Evolutionary conservation across 2,888 invertebrate species (phyloP), one percentile per base, ranked within the genome.

Genomic region (Hyalella azteca): DNA sequence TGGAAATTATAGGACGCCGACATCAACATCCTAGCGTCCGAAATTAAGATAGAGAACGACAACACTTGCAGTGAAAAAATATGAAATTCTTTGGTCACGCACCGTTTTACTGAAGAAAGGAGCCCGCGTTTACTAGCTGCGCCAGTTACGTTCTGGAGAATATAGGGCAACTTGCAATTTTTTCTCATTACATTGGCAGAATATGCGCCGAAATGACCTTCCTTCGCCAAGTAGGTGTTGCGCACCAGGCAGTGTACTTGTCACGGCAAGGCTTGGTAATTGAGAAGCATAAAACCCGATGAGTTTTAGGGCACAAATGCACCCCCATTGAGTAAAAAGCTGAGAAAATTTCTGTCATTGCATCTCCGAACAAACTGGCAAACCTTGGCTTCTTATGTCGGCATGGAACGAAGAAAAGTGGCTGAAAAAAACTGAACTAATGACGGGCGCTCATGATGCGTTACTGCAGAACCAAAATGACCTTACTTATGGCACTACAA

Each of bases 221-320:
- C n/a, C n/a, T n/a, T n/a, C n/a, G n/a, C n/a, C n/a, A n/a, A 50
- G 19, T 50, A 54, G 29, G 54, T 29, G 22, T 54, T 5, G 26
- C 54, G 26, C 54, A 54, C 54, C 54, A 54, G 26, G 26, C 11
- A 54, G 54, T 54, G 13, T 54, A 19, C 54, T 54, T 54, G 54
- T 54, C 54, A 26, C 26, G 26, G 26, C 9, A 3, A n/a, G n/a
- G 29, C 54, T 11, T 29, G 11, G 54, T 54, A 54, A 54, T 54
- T 54, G 54, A 29, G 11, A 26, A 26, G 54, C 54, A 54, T 22
- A 54, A 54, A 54, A 54, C 26, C 26, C 54, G 7, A 19, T 29
- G 54, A 54, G 54, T 54, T 54, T 54, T 54, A 26, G 22, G 29
- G 29, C 54, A 54, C 26, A 54, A 54, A 54, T 54, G 54, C 54